Percentiles rank a stretch among this genome's conserved stretches.
Evolutionary conservation across 2,113 vertebrate genomes (phyloP).

Genomic region (Cavia aperea): DNA sequence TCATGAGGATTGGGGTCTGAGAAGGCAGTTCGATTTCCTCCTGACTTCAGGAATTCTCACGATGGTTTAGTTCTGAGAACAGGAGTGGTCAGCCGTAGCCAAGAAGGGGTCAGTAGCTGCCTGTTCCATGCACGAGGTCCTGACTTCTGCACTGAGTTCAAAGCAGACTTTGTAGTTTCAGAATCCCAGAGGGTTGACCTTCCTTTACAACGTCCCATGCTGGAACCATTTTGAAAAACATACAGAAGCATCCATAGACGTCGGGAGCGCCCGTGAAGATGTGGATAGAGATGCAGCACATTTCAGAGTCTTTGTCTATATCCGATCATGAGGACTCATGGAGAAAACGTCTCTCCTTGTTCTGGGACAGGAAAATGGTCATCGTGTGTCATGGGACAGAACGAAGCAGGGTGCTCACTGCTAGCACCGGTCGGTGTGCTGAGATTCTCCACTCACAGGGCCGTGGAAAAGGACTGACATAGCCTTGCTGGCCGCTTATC

Average conservation of each 20-base stretch:
- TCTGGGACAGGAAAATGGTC: not conserved
- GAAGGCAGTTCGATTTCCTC: conserved; percentile 47
- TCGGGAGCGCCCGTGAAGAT: not conserved
- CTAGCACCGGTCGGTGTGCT: not conserved
- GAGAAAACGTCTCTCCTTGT: not conserved
- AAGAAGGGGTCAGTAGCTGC: conserved; percentile 47
- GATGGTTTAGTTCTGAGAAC: conserved; percentile 57
- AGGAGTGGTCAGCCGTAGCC: conserved; percentile 53
- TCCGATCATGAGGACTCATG: not conserved
- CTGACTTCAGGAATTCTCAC: conserved; percentile 64
- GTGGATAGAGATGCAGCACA: not conserved
- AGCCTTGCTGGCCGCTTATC: not conserved
- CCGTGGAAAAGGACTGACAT: fast-evolving
- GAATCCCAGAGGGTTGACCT: conserved; percentile 8
- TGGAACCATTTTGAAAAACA: conserved; percentile 3
- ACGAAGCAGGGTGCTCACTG: not conserved
- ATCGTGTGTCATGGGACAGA: not conserved
- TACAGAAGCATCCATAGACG: not conserved
- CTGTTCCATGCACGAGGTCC: not conserved
- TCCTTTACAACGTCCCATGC: not conserved
- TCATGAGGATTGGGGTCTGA: not conserved
- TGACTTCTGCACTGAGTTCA: conserved; percentile 41
- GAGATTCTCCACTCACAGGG: not conserved
- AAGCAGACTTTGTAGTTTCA: conserved; percentile 26
- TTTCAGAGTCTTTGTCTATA: not conserved